Conservation (phyloP, 2,888 invertebrate genomes). For the Ernsta delagoae region DNA sequence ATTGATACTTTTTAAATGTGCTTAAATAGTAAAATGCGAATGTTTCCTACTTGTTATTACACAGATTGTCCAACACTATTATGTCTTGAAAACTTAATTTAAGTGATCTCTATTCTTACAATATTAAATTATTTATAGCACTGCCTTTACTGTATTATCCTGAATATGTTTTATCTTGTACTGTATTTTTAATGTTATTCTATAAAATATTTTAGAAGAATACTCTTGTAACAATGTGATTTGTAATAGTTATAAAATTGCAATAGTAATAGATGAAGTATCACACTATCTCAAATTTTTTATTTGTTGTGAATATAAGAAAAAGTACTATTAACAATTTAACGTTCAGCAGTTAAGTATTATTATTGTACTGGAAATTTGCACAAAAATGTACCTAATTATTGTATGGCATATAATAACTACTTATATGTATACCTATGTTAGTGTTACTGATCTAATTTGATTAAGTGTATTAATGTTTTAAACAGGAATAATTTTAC, state of each 20-base stretch:
- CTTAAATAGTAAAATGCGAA: constrained; percentile 9
- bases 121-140: not conserved
- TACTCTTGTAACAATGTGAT: too few relatives aligned
- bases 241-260: too few relatives aligned
- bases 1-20: constrained; percentile 9
- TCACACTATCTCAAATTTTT: too few relatives aligned
- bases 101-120: constrained; percentile 10
- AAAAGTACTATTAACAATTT: too few relatives aligned
- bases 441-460: not conserved
- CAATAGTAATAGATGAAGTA: too few relatives aligned
- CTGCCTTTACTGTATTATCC: constrained; percentile 2
- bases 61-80: not conserved
- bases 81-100: constrained; percentile 14
- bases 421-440: too few relatives aligned
- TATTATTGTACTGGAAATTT: too few relatives aligned
- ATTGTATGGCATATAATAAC: not conserved
- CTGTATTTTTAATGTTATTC: too few relatives aligned
- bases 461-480: not conserved
- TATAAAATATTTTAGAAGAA: too few relatives aligned
- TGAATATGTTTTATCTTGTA: too few relatives aligned
- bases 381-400: constrained; percentile 1
- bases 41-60: constrained; percentile 1
- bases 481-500: not conserved
- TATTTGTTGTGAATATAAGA: too few relatives aligned
- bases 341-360: too few relatives aligned